Evolutionary conservation across 2,888 invertebrate species (phyloP).

Genomic region (Macrophya alboannulata): DNA sequence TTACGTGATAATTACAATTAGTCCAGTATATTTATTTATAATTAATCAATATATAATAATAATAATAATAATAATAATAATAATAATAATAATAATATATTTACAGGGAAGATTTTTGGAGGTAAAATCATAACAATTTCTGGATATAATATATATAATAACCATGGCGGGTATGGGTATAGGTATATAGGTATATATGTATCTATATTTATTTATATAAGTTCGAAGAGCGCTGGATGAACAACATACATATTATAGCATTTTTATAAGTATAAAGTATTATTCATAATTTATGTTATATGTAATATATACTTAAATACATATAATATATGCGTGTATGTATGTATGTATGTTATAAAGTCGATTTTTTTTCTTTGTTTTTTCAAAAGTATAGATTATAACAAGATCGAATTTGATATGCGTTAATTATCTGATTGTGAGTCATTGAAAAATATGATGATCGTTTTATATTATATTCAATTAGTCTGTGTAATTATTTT

Average conservation of each 20-base stretch:
- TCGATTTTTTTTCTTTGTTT: background rate
- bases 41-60: no score
- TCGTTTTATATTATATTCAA: background rate
- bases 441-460: background rate
- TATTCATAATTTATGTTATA: background rate
- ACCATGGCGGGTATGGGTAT: background rate
- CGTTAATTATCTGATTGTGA: constrained; percentile 25
- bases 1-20: constrained; percentile 58
- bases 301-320: background rate
- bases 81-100: background rate
- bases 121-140: background rate
- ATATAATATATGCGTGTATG: background rate
- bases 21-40: background rate
- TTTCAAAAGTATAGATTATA: background rate
- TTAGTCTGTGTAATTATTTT: background rate
- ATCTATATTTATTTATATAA: background rate
- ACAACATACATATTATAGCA: constrained; percentile 1
- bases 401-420: constrained; percentile 31
- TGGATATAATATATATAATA: no score
- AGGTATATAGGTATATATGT: background rate
- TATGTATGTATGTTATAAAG: background rate
- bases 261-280: background rate
- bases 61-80: no score
- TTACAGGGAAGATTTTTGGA: constrained; percentile 11
- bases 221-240: constrained; percentile 23